Evolutionary conservation across 64 coral and sea anemone species (phyloP).

Genomic region (Astreopora myriophthalma): DNA sequence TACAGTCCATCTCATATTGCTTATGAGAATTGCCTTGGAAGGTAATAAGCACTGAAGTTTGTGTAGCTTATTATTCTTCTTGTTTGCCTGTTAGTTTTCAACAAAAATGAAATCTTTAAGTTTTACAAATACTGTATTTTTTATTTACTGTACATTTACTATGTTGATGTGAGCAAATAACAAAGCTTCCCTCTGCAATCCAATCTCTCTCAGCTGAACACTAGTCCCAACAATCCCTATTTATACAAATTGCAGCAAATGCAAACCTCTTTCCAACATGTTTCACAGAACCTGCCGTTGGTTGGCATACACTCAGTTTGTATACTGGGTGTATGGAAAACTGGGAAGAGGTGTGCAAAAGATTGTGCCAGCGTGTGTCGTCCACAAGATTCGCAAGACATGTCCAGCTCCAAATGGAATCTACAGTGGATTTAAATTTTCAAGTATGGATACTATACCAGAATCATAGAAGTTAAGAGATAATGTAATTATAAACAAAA

Average conservation of each 20-base stretch:
- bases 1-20: not conserved
- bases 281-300: not conserved
- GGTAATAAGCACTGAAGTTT: not conserved
- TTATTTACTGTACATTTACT: too few relatives aligned
- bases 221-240: too few relatives aligned
- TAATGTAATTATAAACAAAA: too few relatives aligned
- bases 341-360: conserved; percentile 18
- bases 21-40: not conserved
- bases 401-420: conserved; percentile 16
- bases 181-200: too few relatives aligned
- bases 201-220: too few relatives aligned
- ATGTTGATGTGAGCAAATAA: too few relatives aligned
- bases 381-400: not conserved
- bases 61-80: not conserved
- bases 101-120: not conserved
- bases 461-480: not conserved
- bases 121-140: too few relatives aligned
- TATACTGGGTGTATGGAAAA: conserved; percentile 14
- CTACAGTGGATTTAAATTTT: conserved; percentile 31
- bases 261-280: not conserved
- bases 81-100: not conserved
- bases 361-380: not conserved
- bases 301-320: conserved; percentile 25
- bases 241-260: not conserved
- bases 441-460: not conserved